Evolutionary conservation across 2,888 invertebrate genomes (phyloP).

Genomic region (Thecophora atra): DNA sequence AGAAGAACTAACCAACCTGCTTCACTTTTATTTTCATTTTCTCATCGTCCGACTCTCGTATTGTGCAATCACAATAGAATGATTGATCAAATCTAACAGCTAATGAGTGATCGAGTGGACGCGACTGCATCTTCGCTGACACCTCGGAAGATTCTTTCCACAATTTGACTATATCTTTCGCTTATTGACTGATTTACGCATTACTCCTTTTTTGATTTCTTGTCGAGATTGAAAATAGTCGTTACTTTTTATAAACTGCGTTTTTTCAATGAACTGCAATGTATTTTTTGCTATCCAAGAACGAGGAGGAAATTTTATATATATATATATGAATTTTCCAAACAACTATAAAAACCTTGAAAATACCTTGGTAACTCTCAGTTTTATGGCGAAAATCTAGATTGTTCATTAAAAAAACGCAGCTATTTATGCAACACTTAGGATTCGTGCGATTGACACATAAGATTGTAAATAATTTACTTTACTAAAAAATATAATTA

Average conservation of each 20-base stretch:
- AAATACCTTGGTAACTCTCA: neutral
- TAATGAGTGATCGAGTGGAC: constrained; percentile 1
- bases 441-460: constrained; percentile 10
- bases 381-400: neutral
- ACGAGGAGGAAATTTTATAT: too few species aligned
- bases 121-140: neutral
- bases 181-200: constrained; percentile 16
- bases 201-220: neutral
- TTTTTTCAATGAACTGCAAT: too few species aligned
- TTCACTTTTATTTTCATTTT: constrained; percentile 38
- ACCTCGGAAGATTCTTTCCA: neutral
- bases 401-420: neutral
- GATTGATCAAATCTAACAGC: constrained; percentile 43
- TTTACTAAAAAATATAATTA: constrained; percentile 34
- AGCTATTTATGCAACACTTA: too few species aligned
- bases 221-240: too few species aligned
- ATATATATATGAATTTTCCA: too few species aligned
- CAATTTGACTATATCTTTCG: neutral
- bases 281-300: too few species aligned
- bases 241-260: too few species aligned
- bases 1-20: constrained; percentile 58
- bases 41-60: constrained; percentile 36
- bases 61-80: constrained; percentile 47
- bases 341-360: too few species aligned
- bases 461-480: constrained; percentile 37